A percentile compares a stretch with the other conserved stretches of the same genome.
Conservation (phyloP, 2,888 invertebrate genomes). For the Apodemia duryi region DNA sequence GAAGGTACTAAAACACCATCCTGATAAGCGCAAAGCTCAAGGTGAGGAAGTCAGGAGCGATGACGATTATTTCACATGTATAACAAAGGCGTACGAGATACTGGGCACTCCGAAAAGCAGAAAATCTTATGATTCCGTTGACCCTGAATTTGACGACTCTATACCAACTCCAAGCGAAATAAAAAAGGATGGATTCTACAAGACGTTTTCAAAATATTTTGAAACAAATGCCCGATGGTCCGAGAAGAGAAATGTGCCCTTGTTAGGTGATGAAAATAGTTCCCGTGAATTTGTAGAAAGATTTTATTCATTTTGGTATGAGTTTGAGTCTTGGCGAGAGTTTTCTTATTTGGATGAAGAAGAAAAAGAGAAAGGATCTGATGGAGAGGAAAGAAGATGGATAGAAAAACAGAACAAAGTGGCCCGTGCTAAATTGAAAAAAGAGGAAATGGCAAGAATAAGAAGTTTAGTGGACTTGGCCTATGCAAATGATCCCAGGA, state of each 20-base stretch:
- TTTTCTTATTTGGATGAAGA: slow-evolving; percentile 99
- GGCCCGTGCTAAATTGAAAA: slow-evolving; percentile 94
- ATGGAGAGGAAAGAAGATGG: slow-evolving; percentile 97
- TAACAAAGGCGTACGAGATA: slow-evolving; percentile 97
- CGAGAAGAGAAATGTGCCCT: slow-evolving; percentile 90
- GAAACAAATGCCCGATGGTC: slow-evolving; percentile 94
- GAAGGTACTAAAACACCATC: slow-evolving; percentile 92
- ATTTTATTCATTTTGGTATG: slow-evolving; percentile 99
- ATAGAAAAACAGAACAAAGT: slow-evolving; percentile 99
- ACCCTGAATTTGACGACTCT: slow-evolving; percentile 94
- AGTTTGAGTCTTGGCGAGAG: slow-evolving; percentile 99
- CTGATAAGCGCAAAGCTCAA: slow-evolving; percentile 96
- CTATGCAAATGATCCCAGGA: slow-evolving; percentile 95
- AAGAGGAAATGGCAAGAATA: slow-evolving; percentile 97
- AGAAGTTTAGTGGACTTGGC: slow-evolving; percentile 95
- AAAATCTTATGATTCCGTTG: slow-evolving; percentile 97
- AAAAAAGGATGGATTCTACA: slow-evolving; percentile 88
- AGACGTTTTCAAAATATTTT: slow-evolving; percentile 83
- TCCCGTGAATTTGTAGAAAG: slow-evolving; percentile 90
- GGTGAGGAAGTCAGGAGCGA: slow-evolving; percentile 93
- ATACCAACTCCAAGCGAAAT: slow-evolving; percentile 87
- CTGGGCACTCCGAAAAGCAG: slow-evolving; percentile 88
- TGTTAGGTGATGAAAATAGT: slow-evolving; percentile 87
- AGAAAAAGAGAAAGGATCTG: slow-evolving; percentile 98
- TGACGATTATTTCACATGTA: slow-evolving; percentile 99